phyloP scores from a whole-genome alignment of 2,888 invertebrate genomes.

The Trissolcus japonicus region DNA sequence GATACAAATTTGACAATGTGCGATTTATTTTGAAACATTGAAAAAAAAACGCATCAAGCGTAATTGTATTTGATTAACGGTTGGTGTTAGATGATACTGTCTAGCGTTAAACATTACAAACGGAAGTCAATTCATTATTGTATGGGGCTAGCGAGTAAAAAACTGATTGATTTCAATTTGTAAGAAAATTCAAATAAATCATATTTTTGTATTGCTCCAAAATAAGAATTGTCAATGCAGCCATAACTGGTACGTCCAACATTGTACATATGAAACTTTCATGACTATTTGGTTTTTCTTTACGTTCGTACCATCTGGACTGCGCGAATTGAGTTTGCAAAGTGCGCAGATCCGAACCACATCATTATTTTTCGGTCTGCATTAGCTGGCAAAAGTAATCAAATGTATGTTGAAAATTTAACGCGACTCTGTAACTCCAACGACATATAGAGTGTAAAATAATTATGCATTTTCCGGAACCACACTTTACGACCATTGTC shows the following conservation, averaged over 20 bases:
- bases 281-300: not conserved
- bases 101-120: not conserved
- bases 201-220: conserved; percentile 35
- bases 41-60: too few relatives aligned
- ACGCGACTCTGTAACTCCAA: too few relatives aligned
- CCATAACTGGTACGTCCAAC: conserved; percentile 22
- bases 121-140: conserved; percentile 17
- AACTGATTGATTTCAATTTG: conserved; percentile 6
- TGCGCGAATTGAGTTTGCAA: conserved; percentile 21
- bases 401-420: too few relatives aligned
- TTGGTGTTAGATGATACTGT: too few relatives aligned
- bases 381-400: too few relatives aligned
- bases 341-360: not conserved
- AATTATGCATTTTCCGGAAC: not conserved
- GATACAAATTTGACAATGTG: too few relatives aligned
- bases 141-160: conserved; percentile 17
- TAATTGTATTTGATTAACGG: too few relatives aligned
- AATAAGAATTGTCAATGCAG: conserved; percentile 28
- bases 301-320: not conserved
- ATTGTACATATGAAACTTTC: conserved; percentile 37
- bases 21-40: too few relatives aligned
- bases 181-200: conserved; percentile 18
- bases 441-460: too few relatives aligned
- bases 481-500: conserved; percentile 7
- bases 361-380: too few relatives aligned